Evolutionary conservation across 2,888 invertebrate species (phyloP).

Genomic region (Lottia gigantea): DNA sequence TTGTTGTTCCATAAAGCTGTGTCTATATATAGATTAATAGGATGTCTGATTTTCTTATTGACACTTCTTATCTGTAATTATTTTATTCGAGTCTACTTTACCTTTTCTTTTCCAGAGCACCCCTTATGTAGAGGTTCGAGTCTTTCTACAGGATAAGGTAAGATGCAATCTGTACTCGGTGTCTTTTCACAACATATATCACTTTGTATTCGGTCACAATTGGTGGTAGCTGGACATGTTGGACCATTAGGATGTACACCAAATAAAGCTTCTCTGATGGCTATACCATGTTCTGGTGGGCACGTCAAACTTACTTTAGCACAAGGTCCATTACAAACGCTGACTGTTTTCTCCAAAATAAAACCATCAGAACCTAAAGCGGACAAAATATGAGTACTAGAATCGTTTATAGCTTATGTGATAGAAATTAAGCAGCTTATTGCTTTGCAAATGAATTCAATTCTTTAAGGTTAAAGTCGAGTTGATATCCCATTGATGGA

Average conservation of each 20-base stretch:
- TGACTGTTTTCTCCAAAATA: constrained; percentile 27
- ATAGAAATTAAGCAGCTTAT: too few relatives aligned
- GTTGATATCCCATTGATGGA: too few relatives aligned
- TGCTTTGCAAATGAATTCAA: too few relatives aligned
- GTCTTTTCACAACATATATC: constrained; percentile 29
- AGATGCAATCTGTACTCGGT: constrained; percentile 24
- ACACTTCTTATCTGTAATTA: too few relatives aligned
- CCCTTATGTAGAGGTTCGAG: constrained; percentile 30
- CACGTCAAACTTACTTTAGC: constrained; percentile 25
- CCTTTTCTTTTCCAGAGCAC: constrained; percentile 25
- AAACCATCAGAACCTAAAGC: background rate
- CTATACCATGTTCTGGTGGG: constrained; percentile 27
- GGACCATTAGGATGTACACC: constrained; percentile 24
- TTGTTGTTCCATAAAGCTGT: too few relatives aligned
- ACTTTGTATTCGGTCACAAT: constrained; percentile 11
- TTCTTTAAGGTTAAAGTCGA: too few relatives aligned
- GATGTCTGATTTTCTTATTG: too few relatives aligned
- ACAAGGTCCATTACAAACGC: constrained; percentile 33
- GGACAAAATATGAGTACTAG: too few relatives aligned
- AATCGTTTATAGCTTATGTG: too few relatives aligned
- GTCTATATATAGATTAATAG: too few relatives aligned
- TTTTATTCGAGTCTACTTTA: background rate
- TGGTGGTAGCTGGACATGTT: constrained; percentile 17
- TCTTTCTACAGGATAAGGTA: constrained; percentile 27
- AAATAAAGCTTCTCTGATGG: constrained; percentile 34